Evolutionary conservation across 2,113 vertebrate species (phyloP), one percentile per base, ranked within the genome.

Genomic region (Serinus canaria): DNA sequence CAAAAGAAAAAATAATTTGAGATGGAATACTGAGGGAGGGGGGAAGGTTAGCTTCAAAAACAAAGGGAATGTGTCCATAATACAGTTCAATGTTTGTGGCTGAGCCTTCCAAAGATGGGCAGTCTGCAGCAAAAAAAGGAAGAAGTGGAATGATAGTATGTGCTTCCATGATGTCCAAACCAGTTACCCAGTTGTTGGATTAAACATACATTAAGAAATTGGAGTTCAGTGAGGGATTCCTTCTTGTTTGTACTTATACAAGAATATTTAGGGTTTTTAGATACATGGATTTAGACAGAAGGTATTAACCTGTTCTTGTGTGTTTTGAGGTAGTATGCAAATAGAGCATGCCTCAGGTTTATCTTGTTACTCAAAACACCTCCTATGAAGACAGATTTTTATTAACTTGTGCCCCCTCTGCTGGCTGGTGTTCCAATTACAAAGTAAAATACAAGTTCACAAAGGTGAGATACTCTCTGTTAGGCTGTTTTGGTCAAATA

Each of bases 341-440:
- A 31, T 13, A 62, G 19, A 67, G 4, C 6, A 1, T 39, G 66
- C 31, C 55, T 67, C 24, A 2, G 0, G 7, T 79, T 83, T 68
- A 5, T 60, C 23, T 33, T 49, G 27, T 74, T 67, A 13, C 10
- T 88, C 20, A 9, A 14, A 3, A 56, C 37, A 23, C 39, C 4
- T 41, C 24, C 1, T 60, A 8, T 6, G 24, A 58, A 19, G 37
- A 35, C 37, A 22, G 44, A 90, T 95, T 91, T 37, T 93, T 94
- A 72, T 87, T 93, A 93, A 93, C 88, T 95, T 89, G 41, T 92
- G 95, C 97, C 80, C 97, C 97, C 96, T 98, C 97, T 98, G 75
- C 96, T 97, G 97, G 94, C 62, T 96, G 31, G 16, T 68, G 95
- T 78, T 96, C 53, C 83, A 11, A 35, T 95, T 95, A 82, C 97